Evolutionary conservation across 2,113 vertebrate genomes (phyloP).

Genomic region (Mungos mungo): DNA sequence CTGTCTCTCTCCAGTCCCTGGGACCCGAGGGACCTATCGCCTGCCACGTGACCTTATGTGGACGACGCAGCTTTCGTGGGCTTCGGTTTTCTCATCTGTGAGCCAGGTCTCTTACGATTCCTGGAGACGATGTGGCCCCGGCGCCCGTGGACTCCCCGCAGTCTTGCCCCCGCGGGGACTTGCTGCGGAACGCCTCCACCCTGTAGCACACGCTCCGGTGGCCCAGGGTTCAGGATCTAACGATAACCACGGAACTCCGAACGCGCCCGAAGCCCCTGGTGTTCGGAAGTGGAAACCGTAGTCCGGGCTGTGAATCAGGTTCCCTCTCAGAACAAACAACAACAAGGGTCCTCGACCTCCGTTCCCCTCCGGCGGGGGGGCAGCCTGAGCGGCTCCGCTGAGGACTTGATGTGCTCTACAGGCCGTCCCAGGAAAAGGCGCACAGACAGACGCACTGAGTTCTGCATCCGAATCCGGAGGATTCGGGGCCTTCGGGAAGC

Average conservation of each 20-base stretch:
- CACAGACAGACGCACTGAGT: accelerated
- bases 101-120: background rate
- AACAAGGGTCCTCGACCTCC: background rate
- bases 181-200: accelerated
- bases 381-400: accelerated
- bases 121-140: accelerated
- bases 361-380: background rate
- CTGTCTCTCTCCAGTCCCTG: background rate
- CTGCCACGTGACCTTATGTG: background rate
- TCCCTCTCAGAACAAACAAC: background rate
- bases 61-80: too few relatives aligned
- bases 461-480: background rate
- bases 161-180: background rate
- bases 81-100: background rate
- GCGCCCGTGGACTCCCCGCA: too few relatives aligned
- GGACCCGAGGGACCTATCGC: background rate
- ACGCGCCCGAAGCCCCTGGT: accelerated
- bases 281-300: accelerated
- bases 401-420: accelerated
- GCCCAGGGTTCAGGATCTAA: accelerated
- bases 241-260: accelerated
- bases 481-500: accelerated
- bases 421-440: background rate
- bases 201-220: accelerated
- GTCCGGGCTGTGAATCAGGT: accelerated